Evolutionary conservation across 2,113 vertebrate genomes (phyloP).

Genomic region (Lophotis ruficrista): DNA sequence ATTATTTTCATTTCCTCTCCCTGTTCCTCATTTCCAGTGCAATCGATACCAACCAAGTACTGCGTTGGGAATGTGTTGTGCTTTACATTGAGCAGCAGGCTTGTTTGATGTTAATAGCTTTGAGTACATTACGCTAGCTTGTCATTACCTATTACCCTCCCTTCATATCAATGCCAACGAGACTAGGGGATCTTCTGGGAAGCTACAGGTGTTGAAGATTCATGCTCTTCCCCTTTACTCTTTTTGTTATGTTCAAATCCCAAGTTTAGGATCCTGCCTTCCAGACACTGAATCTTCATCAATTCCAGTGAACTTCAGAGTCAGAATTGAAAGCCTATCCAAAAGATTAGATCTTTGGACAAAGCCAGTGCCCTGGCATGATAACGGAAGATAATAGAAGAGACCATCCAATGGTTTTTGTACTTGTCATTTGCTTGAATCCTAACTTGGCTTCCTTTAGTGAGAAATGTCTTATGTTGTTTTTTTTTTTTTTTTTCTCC

Average conservation of each 20-base stretch:
- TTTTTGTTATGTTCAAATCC: neutral
- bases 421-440: neutral
- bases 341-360: neutral
- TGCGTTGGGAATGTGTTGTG: neutral
- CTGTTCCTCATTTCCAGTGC: neutral
- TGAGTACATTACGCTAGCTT: neutral
- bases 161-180: neutral
- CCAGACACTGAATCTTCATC: neutral
- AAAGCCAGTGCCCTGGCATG: neutral
- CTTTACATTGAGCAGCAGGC: neutral
- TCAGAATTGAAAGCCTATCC: neutral
- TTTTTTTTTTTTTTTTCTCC: neutral
- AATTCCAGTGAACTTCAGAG: neutral
- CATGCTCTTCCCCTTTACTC: neutral
- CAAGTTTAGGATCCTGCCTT: neutral
- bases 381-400: neutral
- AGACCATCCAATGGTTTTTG: neutral
- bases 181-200: neutral
- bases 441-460: neutral
- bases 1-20: neutral
- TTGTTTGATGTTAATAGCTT: neutral
- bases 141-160: neutral
- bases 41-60: neutral
- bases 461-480: neutral
- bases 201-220: neutral